Conservation (phyloP, 2,797 vertebrate genomes). For the Gymnocypris eckloni region DNA sequence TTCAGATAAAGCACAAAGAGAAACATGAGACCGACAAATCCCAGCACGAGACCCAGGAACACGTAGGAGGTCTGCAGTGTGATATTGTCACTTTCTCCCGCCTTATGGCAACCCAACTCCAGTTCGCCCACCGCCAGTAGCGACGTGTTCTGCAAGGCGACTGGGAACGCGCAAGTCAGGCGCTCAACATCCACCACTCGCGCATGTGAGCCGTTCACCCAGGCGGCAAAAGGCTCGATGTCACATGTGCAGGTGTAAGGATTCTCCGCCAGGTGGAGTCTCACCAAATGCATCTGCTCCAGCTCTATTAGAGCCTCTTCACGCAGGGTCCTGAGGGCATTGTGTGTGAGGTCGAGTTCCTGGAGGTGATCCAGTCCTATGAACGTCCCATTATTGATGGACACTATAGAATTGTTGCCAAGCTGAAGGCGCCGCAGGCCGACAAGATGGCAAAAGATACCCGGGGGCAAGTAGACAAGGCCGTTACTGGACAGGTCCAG, state of each 20-base stretch:
- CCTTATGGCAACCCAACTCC: slow-evolving; percentile 73
- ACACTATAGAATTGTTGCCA: slow-evolving; percentile 80
- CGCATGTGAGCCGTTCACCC: slow-evolving; percentile 76
- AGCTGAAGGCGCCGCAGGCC: slow-evolving; percentile 70
- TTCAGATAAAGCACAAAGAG: slow-evolving; percentile 86
- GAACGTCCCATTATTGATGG: slow-evolving; percentile 76
- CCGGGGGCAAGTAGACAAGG: slow-evolving; percentile 74
- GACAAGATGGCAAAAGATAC: slow-evolving; percentile 71
- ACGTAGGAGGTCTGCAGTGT: slow-evolving; percentile 83
- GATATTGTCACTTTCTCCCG: slow-evolving; percentile 66
- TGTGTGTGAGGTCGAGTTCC: slow-evolving; percentile 78
- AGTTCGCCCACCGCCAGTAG: slow-evolving; percentile 64
- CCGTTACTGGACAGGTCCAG: slow-evolving; percentile 79
- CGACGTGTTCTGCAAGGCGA: slow-evolving; percentile 76
- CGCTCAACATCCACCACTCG: slow-evolving; percentile 65
- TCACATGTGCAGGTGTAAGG: slow-evolving; percentile 79
- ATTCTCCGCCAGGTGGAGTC: slow-evolving; percentile 72
- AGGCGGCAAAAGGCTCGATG: slow-evolving; percentile 76
- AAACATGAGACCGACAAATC: slow-evolving; percentile 81
- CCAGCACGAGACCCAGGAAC: slow-evolving; percentile 79
- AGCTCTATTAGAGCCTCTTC: slow-evolving; percentile 76
- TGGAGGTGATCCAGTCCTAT: slow-evolving; percentile 72
- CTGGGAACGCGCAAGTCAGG: slow-evolving; percentile 75
- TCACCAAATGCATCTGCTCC: slow-evolving; percentile 62
- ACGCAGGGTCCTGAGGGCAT: slow-evolving; percentile 73